These are phyloP conservation scores for Drosophila fulvimacula DNA, from an alignment of 2,888 invertebrate species.

Conservation along the genomic window DNA sequence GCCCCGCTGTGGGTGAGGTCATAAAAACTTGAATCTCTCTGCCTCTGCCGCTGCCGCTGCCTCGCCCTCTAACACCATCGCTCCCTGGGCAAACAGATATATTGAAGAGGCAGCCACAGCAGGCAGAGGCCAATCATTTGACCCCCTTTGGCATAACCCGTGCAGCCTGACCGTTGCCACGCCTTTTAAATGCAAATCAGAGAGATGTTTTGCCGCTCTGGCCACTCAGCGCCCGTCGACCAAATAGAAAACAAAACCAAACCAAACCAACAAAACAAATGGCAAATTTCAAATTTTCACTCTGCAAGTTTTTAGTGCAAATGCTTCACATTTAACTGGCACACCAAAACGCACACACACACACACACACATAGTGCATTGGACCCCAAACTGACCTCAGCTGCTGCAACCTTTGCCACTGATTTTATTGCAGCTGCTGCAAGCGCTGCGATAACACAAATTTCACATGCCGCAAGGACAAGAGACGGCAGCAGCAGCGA, in stretches of 20 bases:
- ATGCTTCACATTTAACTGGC: slow-evolving; percentile 71
- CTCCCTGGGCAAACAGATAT: slow-evolving; percentile 43
- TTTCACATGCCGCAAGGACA: slow-evolving; percentile 58
- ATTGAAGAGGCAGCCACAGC: slow-evolving; percentile 40
- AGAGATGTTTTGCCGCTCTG: slow-evolving; percentile 55
- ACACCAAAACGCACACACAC: slow-evolving; percentile 42
- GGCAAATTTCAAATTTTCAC: slow-evolving; percentile 67
- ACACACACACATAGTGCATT: slow-evolving; percentile 20
- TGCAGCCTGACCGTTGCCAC: slow-evolving; percentile 49
- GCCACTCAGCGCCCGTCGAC: background rate
- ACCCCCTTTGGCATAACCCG: slow-evolving; percentile 24
- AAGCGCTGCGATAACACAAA: slow-evolving; percentile 75
- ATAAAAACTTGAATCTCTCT: slow-evolving; percentile 31
- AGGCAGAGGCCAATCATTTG: slow-evolving; percentile 13
- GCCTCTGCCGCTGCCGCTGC: no score
- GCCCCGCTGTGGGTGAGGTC: slow-evolving; percentile 27
- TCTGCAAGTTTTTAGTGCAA: slow-evolving; percentile 71
- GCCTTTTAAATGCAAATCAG: slow-evolving; percentile 78
- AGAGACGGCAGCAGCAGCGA: slow-evolving; percentile 1
- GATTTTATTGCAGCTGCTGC: slow-evolving; percentile 78
- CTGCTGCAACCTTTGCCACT: slow-evolving; percentile 79
- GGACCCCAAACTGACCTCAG: slow-evolving; percentile 76
- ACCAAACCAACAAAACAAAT: slow-evolving; percentile 63
- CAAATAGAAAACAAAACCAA: slow-evolving; percentile 37
- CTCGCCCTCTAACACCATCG: background rate